Evolutionary conservation across 2,888 invertebrate genomes (phyloP).

Genomic region (Oxyteleia sp.): DNA sequence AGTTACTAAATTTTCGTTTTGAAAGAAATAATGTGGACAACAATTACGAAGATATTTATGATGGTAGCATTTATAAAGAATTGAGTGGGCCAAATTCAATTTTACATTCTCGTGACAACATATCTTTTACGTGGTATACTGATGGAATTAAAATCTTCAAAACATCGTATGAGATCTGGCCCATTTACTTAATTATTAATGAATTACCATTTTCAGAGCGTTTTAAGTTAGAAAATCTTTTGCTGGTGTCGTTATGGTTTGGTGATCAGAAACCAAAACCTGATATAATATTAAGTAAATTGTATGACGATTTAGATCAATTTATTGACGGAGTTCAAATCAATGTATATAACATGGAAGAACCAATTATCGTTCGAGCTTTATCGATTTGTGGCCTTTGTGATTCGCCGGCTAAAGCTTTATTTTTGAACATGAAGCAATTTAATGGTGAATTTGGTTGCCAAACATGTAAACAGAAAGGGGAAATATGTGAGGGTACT

Average conservation of each 20-base stretch:
- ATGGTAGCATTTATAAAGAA: slow-evolving; percentile 10
- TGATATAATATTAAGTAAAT: slow-evolving; percentile 44
- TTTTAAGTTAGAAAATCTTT: slow-evolving; percentile 58
- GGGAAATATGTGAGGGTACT: slow-evolving; percentile 13
- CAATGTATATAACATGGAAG: neutral
- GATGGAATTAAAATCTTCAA: slow-evolving; percentile 66
- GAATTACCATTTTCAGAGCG: slow-evolving; percentile 58
- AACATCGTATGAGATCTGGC: slow-evolving; percentile 59
- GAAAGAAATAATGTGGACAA: neutral
- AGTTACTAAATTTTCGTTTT: neutral
- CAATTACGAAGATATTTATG: slow-evolving; percentile 5
- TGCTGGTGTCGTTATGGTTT: slow-evolving; percentile 61
- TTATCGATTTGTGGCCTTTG: slow-evolving; percentile 21
- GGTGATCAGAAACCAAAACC: slow-evolving; percentile 53
- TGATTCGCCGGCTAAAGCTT: slow-evolving; percentile 14
- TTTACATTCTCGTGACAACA: neutral
- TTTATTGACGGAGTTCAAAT: slow-evolving; percentile 21
- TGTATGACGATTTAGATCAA: slow-evolving; percentile 17
- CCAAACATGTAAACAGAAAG: slow-evolving; percentile 40
- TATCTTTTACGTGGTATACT: slow-evolving; percentile 19
- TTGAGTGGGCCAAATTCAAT: neutral
- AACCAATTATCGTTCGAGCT: slow-evolving; percentile 18
- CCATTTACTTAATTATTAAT: slow-evolving; percentile 60
- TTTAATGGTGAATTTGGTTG: slow-evolving; percentile 17
- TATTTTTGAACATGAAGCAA: slow-evolving; percentile 16